Evolutionary conservation across 1,140 invertebrate species (phyloP).

Genomic region (Ladona fulva): DNA sequence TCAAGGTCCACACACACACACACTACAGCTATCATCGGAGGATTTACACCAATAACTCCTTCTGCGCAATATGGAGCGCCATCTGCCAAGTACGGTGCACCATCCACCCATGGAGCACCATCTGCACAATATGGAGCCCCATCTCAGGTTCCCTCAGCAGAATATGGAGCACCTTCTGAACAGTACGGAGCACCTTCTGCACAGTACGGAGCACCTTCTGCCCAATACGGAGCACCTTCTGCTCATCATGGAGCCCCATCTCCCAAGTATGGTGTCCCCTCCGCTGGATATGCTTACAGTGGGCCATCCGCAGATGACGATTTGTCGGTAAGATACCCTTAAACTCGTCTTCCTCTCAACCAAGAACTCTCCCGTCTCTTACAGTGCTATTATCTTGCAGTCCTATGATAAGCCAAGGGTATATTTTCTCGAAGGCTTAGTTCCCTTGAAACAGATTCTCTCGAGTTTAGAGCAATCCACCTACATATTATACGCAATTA

Average conservation of each 20-base stretch:
- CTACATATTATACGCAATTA: too few relatives aligned
- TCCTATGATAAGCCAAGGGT: too few relatives aligned
- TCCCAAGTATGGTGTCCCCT: not conserved
- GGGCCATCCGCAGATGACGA: not conserved
- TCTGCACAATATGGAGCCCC: not conserved
- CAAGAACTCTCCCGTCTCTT: too few relatives aligned
- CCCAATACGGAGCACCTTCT: not conserved
- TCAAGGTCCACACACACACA: too few relatives aligned
- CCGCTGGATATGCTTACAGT: not conserved
- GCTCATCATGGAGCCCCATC: not conserved
- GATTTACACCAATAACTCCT: too few relatives aligned
- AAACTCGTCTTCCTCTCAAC: too few relatives aligned
- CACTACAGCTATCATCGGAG: constrained; percentile 24
- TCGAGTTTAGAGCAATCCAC: too few relatives aligned
- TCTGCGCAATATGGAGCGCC: not conserved
- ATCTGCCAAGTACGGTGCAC: not conserved
- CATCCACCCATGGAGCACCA: constrained; percentile 16
- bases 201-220: not conserved
- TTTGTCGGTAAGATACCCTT: constrained; percentile 11
- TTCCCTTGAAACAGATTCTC: too few relatives aligned
- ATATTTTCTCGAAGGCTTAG: too few relatives aligned
- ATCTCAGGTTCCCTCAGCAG: constrained; percentile 1
- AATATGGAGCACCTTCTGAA: constrained; percentile 14
- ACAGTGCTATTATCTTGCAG: too few relatives aligned
- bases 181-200: constrained; percentile 19